phyloP scores from a whole-genome alignment of 2,113 vertebrate species.

The Gobius niger region DNA sequence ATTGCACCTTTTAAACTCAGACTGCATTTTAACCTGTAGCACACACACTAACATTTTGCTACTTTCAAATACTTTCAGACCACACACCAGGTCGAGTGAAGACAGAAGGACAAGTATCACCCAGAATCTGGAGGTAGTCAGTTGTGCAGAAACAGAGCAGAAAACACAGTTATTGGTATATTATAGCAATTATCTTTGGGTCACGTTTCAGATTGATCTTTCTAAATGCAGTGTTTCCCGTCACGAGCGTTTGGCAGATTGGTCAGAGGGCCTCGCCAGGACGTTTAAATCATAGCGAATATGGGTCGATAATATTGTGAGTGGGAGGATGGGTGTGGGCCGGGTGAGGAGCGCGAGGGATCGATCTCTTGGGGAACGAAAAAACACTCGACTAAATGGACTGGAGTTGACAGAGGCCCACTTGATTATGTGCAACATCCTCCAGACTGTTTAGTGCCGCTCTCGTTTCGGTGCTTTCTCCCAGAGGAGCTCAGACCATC shows the following conservation, averaged over 20 bases:
- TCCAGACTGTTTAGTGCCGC: not conserved
- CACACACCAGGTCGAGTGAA: too few relatives aligned
- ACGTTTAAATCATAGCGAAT: not conserved
- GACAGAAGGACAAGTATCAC: too few relatives aligned
- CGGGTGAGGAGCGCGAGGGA: not conserved
- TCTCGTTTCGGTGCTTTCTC: not conserved
- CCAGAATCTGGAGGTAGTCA: too few relatives aligned
- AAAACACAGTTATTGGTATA: too few relatives aligned
- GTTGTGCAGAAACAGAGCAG: too few relatives aligned
- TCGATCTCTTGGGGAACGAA: not conserved
- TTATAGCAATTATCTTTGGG: too few relatives aligned
- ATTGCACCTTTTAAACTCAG: too few relatives aligned
- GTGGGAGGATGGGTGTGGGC: not conserved
- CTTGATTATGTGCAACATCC: not conserved
- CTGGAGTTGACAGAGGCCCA: not conserved
- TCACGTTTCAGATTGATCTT: not conserved
- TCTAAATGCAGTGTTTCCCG: not conserved
- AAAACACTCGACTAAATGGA: conserved; percentile 1
- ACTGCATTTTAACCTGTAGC: too few relatives aligned
- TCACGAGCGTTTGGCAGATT: not conserved
- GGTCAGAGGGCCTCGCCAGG: not conserved
- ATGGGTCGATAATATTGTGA: not conserved
- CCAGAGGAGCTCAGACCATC: not conserved
- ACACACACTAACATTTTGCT: too few relatives aligned
- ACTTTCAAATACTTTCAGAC: too few relatives aligned